Base-by-base conservation (phyloP, 2,113 vertebrate genomes). In the Vulpes ferrilata region DNA sequence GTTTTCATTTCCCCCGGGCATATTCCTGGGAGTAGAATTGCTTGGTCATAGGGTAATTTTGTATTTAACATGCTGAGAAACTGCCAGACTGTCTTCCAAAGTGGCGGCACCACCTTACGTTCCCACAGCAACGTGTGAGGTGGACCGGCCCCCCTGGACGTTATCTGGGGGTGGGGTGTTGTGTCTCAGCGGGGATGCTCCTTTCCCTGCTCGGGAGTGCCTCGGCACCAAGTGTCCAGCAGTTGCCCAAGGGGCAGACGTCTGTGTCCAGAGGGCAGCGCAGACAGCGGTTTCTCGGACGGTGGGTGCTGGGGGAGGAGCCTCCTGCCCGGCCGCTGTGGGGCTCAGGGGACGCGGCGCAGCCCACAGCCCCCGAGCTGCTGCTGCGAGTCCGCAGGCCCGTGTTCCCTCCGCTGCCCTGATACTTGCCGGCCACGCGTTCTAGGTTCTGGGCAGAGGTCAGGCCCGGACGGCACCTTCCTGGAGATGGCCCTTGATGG, bases 341-440 rank as follows among this genome's bases (percentile, higher is more conserved):
- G 35, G 8, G 11, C n/a, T 2, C 16, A 0, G 27, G 8, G 19
- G 30, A 23, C 19, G 2, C 3, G 60, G 2, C 7, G 0, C 19
- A 10, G 15, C 55, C 60, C 17, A 5, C 9, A 32, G 4, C 10
- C 67, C n/a, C 71, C 1, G 23, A 12, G 19, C 22, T 55, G 17
- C 23, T 8, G 7, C 25, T 71, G 64, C 43, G 2, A 5, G 9
- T 35, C 55, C 60, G n/a, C 38, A 51, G 35, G 67, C 92, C 57
- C 57, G 43, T 2, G 9, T 13, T 23, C 8, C 15, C 38, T 2
- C 6, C 22, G 13, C 10, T 0, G 1, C 32, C 35, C 48, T 20
- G 13, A 17, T 9, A 19, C 43, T 32, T 1, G 35, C 83, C 67
- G 48, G 38, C 55, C 64, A 6, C 4, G 17, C 11, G 1, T 79